phyloP scores from a whole-genome alignment of 2,797 vertebrate genomes.

The Onychomys arenicola region DNA sequence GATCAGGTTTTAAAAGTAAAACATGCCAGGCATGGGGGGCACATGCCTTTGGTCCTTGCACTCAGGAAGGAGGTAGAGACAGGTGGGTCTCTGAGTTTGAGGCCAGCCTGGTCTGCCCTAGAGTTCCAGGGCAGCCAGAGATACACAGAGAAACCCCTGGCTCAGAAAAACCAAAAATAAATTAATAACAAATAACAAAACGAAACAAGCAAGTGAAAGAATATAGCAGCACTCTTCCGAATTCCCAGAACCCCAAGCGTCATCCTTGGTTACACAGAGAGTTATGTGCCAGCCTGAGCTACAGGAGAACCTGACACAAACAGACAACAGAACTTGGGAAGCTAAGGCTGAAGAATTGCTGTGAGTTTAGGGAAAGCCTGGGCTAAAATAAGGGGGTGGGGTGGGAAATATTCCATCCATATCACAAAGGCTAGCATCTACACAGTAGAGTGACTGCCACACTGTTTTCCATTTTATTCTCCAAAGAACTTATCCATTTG shows the following conservation, averaged over 20 bases:
- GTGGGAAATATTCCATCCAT: conserved; percentile 84
- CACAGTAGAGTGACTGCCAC: conserved; percentile 76
- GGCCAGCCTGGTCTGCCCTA: background rate
- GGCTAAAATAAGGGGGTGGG: no score
- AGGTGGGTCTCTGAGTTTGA: background rate
- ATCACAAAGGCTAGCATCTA: conserved; percentile 85
- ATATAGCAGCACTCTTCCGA: background rate
- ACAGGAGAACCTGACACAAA: background rate
- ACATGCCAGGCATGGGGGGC: background rate
- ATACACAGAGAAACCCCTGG: background rate
- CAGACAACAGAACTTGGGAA: background rate
- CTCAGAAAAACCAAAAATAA: background rate
- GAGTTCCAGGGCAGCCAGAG: background rate
- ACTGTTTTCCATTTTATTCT: conserved; percentile 84
- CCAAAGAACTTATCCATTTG: conserved; percentile 82
- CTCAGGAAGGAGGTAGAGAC: background rate
- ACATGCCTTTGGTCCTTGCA: background rate
- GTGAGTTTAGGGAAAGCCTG: no score
- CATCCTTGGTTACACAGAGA: background rate
- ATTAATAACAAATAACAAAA: background rate
- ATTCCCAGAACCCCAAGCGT: background rate
- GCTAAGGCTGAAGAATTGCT: background rate
- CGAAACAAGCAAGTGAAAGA: background rate
- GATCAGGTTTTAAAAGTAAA: background rate
- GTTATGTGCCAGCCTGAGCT: background rate